Evolutionary conservation across 2,797 vertebrate genomes (phyloP).

Genomic region (Chaunax sp.): DNA sequence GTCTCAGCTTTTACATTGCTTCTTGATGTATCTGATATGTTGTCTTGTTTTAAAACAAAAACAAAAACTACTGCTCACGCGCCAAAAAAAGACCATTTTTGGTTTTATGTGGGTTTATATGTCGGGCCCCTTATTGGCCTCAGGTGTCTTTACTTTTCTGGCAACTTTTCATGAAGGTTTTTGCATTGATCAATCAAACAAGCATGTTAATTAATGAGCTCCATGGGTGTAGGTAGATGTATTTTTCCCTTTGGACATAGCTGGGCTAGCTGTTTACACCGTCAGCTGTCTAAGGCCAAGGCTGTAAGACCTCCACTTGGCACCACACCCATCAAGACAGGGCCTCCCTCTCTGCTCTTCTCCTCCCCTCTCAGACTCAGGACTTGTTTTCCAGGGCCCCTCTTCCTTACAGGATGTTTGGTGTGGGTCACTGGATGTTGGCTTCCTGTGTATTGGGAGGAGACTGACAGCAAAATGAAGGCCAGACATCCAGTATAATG

Average conservation of each 20-base stretch:
- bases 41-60: no score
- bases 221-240: not conserved
- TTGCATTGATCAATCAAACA: not conserved
- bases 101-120: not conserved
- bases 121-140: not conserved
- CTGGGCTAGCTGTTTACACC: not conserved
- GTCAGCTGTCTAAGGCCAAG: slow-evolving; percentile 61
- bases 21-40: no score
- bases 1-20: no score
- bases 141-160: slow-evolving; percentile 5
- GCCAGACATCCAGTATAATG: slow-evolving; percentile 82
- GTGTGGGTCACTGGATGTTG: slow-evolving; percentile 84
- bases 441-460: slow-evolving; percentile 87
- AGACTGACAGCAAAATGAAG: slow-evolving; percentile 86
- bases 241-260: not conserved
- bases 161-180: slow-evolving; percentile 16
- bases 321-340: slow-evolving; percentile 69
- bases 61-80: no score
- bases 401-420: slow-evolving; percentile 89
- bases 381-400: slow-evolving; percentile 81
- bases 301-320: slow-evolving; percentile 64
- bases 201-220: slow-evolving; percentile 14
- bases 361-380: slow-evolving; percentile 69
- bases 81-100: not conserved
- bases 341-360: slow-evolving; percentile 61